Evolutionary conservation across 2,797 vertebrate genomes (phyloP).

Genomic region (Siniperca undulata): DNA sequence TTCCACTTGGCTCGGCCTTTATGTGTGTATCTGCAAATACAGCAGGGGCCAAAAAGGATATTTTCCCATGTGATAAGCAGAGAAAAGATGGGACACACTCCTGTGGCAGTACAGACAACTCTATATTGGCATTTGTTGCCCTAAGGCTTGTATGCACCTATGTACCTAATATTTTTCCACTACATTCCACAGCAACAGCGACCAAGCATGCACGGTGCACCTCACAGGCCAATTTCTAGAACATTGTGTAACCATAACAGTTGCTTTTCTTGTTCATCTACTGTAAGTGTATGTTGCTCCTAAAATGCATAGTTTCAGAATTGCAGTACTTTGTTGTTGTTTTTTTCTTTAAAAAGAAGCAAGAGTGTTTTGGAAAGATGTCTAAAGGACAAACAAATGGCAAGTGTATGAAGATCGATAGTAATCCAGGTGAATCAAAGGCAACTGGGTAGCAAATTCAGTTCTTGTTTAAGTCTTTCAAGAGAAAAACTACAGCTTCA

Average conservation of each 20-base stretch:
- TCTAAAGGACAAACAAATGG: background rate
- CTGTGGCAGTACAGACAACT: constrained; percentile 29
- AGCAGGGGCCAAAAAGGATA: constrained; percentile 34
- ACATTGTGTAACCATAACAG: constrained; percentile 7
- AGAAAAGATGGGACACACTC: constrained; percentile 24
- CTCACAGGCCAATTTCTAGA: constrained; percentile 7
- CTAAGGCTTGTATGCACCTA: constrained; percentile 6
- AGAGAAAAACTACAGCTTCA: background rate
- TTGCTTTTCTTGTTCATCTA: constrained; percentile 11
- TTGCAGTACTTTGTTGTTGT: background rate
- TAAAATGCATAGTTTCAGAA: background rate
- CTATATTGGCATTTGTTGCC: constrained; percentile 24
- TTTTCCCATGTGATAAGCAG: constrained; percentile 40
- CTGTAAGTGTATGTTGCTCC: background rate
- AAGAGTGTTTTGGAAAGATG: background rate
- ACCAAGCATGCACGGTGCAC: background rate
- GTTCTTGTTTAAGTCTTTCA: background rate
- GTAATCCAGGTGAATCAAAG: background rate
- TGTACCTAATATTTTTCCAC: background rate
- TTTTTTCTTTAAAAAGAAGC: background rate
- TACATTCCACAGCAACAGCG: constrained; percentile 1
- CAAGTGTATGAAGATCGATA: background rate
- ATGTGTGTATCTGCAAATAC: constrained; percentile 17
- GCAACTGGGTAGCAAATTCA: background rate
- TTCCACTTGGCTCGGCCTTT: constrained; percentile 38